A percentile compares a stretch with the other conserved stretches of the same genome.
These are phyloP conservation scores for Trachops cirrhosus DNA, from an alignment of 2,797 vertebrate genomes.

Conservation along the genomic window DNA sequence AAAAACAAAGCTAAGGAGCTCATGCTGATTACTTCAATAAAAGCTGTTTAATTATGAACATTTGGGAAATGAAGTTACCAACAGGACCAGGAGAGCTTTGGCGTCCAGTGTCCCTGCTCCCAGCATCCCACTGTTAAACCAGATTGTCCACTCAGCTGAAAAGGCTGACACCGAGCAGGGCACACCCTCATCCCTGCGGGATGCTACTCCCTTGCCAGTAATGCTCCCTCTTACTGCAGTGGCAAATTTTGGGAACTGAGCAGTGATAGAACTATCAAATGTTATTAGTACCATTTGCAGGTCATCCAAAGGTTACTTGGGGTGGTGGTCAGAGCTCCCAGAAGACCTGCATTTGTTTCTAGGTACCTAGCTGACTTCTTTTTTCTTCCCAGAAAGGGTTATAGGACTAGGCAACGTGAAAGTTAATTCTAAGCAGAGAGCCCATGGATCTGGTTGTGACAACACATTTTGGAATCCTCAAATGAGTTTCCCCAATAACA, in stretches of 20 bases:
- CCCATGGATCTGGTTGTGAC: not conserved
- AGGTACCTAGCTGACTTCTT: not conserved
- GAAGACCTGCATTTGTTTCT: not conserved
- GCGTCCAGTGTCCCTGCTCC: constrained; percentile 84
- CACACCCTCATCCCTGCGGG: constrained; percentile 47
- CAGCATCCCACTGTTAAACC: constrained; percentile 81
- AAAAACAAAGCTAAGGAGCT: constrained; percentile 93
- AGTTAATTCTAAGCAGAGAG: not conserved
- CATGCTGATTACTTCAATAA: constrained; percentile 95
- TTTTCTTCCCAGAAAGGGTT: not conserved
- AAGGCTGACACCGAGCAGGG: constrained; percentile 60
- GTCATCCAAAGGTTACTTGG: not conserved
- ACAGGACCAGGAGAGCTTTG: constrained; percentile 85
- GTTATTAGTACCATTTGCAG: not conserved
- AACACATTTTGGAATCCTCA: not conserved
- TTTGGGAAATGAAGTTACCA: constrained; percentile 93
- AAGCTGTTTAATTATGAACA: constrained; percentile 95
- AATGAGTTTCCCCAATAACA: not conserved
- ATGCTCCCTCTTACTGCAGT: not conserved
- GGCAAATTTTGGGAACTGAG: not conserved
- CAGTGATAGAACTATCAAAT: not conserved
- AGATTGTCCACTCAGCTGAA: constrained; percentile 79
- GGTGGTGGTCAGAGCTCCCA: not conserved
- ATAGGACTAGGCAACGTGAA: not conserved
- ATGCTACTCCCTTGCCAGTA: constrained; percentile 36